Evolutionary conservation across 2,113 vertebrate genomes (phyloP), one percentile per base, ranked within the genome.

Genomic region (Nannospalax galili): DNA sequence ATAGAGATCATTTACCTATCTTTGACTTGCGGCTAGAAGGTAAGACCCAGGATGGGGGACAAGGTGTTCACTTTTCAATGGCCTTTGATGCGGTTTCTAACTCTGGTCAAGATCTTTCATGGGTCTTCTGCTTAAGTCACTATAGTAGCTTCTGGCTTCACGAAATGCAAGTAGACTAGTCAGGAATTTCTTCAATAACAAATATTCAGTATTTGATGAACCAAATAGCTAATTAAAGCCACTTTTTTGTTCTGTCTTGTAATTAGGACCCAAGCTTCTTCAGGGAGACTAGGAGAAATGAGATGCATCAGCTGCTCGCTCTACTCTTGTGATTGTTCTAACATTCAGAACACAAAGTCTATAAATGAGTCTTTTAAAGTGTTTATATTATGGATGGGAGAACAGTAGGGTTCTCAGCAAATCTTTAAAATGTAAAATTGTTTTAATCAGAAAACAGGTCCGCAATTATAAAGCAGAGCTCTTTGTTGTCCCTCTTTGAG

Each of bases 171-270:
- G 94, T 67, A 96, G 72, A 48, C 52, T 11, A 78, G 81, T 30
- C 52, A 92, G 67, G 45, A 64, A 77, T 65, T 93, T 84, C 88
- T 52, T 90, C 91, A 96, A 92, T 88, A 88, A 73, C 14, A 90
- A 88, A 65, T n/a, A 77, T 95, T 90, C 77, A 74, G 88, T 75
- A 40, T 67, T 77, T 20, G 32, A 80, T 87, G 84, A 92, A 58
- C 60, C 70, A 80, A 60, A 93, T n/a, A n/a, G n/a, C 48, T 77
- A 60, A 78, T 82, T 81, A 90, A 85, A 88, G 84, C 30, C 35
- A 40, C 80, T 65, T 52, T 78, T 82, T 91, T n/a, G n/a, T n/a
- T n/a, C n/a, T n/a, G n/a, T n/a, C n/a, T n/a, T n/a, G n/a, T 90
- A 93, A 96, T 93, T 92, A 95, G 77, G 62, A 40, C 7, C 1